Evolutionary conservation across 1,140 invertebrate species (phyloP).

Genomic region (Scaptomyza graminum): DNA sequence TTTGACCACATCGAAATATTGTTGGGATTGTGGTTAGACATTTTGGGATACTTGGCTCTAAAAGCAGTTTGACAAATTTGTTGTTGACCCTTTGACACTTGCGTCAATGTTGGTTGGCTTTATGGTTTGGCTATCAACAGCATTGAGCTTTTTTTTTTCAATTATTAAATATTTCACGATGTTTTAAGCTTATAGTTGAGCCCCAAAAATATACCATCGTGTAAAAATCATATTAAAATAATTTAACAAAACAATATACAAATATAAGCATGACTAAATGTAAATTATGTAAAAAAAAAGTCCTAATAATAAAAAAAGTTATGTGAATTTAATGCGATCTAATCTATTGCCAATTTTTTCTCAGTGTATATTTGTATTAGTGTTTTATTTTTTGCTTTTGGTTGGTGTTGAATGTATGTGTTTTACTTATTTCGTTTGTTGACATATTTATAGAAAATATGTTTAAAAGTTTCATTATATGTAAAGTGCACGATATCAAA

Average conservation of each 20-base stretch:
- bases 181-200: too few species aligned
- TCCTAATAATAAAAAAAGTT: slow-evolving; percentile 20
- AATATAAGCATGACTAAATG: neutral
- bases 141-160: neutral
- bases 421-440: slow-evolving; percentile 34
- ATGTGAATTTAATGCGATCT: slow-evolving; percentile 69
- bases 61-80: slow-evolving; percentile 20
- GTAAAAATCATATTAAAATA: slow-evolving; percentile 17
- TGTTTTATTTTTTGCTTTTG: slow-evolving; percentile 56
- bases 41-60: neutral
- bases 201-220: too few species aligned
- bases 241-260: neutral
- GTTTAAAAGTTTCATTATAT: slow-evolving; percentile 51
- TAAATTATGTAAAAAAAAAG: slow-evolving; percentile 26
- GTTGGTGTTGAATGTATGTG: slow-evolving; percentile 10
- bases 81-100: slow-evolving; percentile 25
- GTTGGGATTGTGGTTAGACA: neutral
- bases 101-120: slow-evolving; percentile 5
- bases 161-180: neutral
- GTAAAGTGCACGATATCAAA: slow-evolving; percentile 62
- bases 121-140: neutral
- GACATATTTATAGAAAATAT: slow-evolving; percentile 61
- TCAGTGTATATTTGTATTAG: slow-evolving; percentile 81
- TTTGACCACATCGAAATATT: slow-evolving; percentile 21
- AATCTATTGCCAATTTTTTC: slow-evolving; percentile 84